These are phyloP conservation scores for Meghimatium bilineatum DNA, from an alignment of 2,888 invertebrate genomes.

Conservation along the genomic window DNA sequence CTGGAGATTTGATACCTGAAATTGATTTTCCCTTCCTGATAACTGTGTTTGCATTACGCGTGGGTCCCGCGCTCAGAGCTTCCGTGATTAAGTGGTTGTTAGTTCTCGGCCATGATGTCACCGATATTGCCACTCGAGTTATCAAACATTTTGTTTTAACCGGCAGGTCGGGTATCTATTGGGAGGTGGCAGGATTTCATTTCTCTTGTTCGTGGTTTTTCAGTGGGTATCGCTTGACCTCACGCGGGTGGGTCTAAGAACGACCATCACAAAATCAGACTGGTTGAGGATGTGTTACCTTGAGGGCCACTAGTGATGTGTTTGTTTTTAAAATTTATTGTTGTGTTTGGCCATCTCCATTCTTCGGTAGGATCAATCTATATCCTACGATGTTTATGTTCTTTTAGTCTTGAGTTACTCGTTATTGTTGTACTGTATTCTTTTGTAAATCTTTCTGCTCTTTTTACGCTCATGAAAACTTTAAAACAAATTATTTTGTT, in stretches of 20 bases:
- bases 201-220: conserved; percentile 19
- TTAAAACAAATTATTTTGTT: too few species aligned
- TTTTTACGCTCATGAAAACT: too few species aligned
- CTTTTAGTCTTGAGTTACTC: background rate
- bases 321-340: conserved; percentile 1
- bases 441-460: background rate
- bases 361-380: background rate
- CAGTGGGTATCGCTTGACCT: background rate
- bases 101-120: conserved; percentile 19
- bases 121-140: conserved; percentile 26
- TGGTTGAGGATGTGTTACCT: background rate
- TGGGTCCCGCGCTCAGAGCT: background rate
- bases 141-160: conserved; percentile 29
- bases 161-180: conserved; percentile 17
- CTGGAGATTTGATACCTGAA: conserved; percentile 8
- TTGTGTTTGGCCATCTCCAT: background rate
- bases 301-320: background rate
- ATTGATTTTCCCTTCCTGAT: conserved; percentile 17
- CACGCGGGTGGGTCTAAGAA: background rate
- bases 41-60: conserved; percentile 25
- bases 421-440: background rate
- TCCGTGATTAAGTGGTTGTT: conserved; percentile 28
- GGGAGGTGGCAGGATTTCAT: background rate
- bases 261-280: background rate
- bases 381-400: background rate